Percentiles rank a stretch among this genome's conserved stretches.
phyloP scores from a whole-genome alignment of 1,140 invertebrate species.

The Sinonovacula constricta region DNA sequence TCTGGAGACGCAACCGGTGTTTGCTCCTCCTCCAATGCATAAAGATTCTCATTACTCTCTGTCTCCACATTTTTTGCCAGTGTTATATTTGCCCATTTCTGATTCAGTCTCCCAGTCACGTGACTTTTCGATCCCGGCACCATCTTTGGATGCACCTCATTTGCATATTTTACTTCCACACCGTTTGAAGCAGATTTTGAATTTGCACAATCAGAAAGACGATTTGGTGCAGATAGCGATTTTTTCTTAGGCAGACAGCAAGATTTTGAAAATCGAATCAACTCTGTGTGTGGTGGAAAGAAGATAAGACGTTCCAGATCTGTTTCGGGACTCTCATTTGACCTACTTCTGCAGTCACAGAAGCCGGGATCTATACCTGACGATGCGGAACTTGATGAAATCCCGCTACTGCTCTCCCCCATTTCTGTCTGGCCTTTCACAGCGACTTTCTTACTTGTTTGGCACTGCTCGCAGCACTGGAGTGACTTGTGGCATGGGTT shows the following conservation, averaged over 20 bases:
- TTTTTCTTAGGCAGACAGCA: conserved; percentile 26
- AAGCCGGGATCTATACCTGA: conserved; percentile 70
- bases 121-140: conserved; percentile 37
- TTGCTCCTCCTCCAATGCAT: conserved; percentile 66
- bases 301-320: conserved; percentile 72
- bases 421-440: conserved; percentile 45
- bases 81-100: conserved; percentile 30
- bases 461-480: background rate
- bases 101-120: conserved; percentile 19
- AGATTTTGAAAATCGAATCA: conserved; percentile 37
- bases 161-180: conserved; percentile 60
- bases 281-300: conserved; percentile 71
- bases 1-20: conserved; percentile 64
- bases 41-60: conserved; percentile 57
- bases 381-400: conserved; percentile 64
- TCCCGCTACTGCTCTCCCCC: conserved; percentile 65
- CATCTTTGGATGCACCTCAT: conserved; percentile 59
- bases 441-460: background rate
- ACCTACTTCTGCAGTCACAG: conserved; percentile 59
- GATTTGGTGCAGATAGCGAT: conserved; percentile 18
- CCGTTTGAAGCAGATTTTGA: background rate
- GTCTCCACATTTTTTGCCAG: conserved; percentile 24
- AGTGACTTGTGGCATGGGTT: conserved; percentile 3
- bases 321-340: conserved; percentile 57
- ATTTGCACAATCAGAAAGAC: conserved; percentile 37